phyloP scores from a whole-genome alignment of 2,797 vertebrate species.

The Setipinna tenuifilis region DNA sequence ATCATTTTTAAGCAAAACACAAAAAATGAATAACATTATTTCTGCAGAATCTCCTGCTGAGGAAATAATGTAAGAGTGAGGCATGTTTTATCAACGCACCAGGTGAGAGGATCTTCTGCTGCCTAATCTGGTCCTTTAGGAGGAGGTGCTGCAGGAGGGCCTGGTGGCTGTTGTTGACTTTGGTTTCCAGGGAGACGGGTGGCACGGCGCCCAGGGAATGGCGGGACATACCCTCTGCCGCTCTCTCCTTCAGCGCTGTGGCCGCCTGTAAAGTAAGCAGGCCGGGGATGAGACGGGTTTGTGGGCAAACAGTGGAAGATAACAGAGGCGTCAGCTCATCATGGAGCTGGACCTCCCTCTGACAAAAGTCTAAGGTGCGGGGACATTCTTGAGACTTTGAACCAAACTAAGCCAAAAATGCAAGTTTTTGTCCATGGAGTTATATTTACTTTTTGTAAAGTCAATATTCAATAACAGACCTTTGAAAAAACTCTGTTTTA shows the following conservation, averaged over 20 bases:
- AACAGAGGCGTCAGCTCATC: not conserved
- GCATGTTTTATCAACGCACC: conserved; percentile 72
- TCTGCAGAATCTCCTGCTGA: not conserved
- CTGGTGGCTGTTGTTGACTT: conserved; percentile 94
- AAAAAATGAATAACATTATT: not conserved
- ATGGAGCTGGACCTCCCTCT: not conserved
- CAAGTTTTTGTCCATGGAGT: not conserved
- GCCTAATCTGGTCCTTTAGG: conserved; percentile 95
- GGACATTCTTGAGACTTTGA: not conserved
- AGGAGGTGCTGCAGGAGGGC: conserved; percentile 96
- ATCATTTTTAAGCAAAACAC: not conserved
- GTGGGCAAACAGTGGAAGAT: conserved; percentile 33
- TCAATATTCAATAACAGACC: not conserved
- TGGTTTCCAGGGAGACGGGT: conserved; percentile 80
- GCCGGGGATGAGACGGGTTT: not conserved
- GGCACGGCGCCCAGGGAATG: conserved; percentile 83
- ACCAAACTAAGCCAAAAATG: not conserved
- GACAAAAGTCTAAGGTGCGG: not conserved
- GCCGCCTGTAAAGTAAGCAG: conserved; percentile 73
- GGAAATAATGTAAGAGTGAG: not conserved
- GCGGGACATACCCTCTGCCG: conserved; percentile 81
- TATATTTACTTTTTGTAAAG: not conserved
- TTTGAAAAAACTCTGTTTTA: not conserved
- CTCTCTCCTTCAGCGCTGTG: conserved; percentile 87
- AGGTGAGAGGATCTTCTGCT: conserved; percentile 91